Percentiles rank a stretch among this genome's conserved stretches.
phyloP scores from a whole-genome alignment of 2,797 vertebrate genomes.

The Tapera naevia region DNA sequence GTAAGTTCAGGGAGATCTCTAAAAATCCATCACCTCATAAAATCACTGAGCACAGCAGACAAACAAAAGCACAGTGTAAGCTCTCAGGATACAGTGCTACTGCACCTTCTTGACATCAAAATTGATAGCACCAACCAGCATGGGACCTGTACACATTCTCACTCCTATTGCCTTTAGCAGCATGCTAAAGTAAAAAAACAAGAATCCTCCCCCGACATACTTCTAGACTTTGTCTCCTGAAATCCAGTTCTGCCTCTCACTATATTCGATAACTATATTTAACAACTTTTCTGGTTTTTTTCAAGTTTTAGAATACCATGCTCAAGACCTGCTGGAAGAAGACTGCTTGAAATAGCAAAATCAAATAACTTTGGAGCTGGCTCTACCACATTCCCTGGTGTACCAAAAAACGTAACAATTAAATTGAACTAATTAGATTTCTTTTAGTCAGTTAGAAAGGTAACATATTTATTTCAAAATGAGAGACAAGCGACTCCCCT shows the following conservation, averaged over 20 bases:
- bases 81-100: not conserved
- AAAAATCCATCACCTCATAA: not conserved
- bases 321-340: not conserved
- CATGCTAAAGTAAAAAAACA: not conserved
- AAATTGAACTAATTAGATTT: not conserved
- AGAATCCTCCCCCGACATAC: accelerated
- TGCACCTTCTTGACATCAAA: not conserved
- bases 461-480: not conserved
- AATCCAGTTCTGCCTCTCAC: not conserved
- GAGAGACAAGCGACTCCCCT: not conserved
- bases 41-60: not conserved
- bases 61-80: not conserved
- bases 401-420: not conserved
- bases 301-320: not conserved
- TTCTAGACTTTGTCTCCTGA: not conserved
- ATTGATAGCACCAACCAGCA: accelerated
- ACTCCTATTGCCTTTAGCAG: not conserved
- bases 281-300: not conserved
- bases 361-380: not conserved
- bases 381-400: not conserved
- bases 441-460: not conserved
- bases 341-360: not conserved
- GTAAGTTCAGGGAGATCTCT: not conserved
- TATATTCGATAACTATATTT: not conserved
- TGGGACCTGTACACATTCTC: not conserved